A percentile compares a stretch with the other conserved stretches of the same genome.
Conservation (phyloP, 2,113 vertebrate species). For the Abramis brama region DNA sequence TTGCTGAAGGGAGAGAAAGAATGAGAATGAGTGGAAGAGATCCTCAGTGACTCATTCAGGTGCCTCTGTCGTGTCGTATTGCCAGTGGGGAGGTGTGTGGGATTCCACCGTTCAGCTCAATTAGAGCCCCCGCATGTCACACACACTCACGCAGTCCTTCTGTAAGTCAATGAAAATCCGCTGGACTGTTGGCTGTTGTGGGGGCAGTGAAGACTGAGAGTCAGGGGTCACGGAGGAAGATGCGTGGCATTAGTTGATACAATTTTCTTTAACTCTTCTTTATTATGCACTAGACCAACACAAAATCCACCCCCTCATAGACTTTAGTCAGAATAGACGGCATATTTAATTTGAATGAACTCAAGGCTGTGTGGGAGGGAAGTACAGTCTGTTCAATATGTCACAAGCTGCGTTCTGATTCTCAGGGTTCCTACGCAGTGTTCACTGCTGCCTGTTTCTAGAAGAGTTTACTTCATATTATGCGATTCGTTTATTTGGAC, state of each 20-base stretch:
- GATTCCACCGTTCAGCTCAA: slow-evolving; percentile 59
- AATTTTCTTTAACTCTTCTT: not conserved
- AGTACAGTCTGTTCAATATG: slow-evolving; percentile 26
- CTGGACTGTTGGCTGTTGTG: slow-evolving; percentile 25
- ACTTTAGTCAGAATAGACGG: slow-evolving; percentile 15
- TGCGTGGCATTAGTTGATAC: slow-evolving; percentile 17
- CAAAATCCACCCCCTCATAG: not conserved
- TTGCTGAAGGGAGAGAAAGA: slow-evolving; percentile 44
- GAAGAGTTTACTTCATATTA: not conserved
- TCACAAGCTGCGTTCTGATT: slow-evolving; percentile 16
- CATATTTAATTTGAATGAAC: slow-evolving; percentile 20
- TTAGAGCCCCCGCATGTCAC: slow-evolving; percentile 53
- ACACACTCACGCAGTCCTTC: slow-evolving; percentile 32
- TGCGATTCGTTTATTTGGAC: not conserved
- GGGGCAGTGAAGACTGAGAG: slow-evolving; percentile 5
- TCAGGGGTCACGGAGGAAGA: slow-evolving; percentile 21
- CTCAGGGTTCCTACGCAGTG: slow-evolving; percentile 2
- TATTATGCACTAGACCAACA: slow-evolving; percentile 8
- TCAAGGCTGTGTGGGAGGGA: slow-evolving; percentile 22
- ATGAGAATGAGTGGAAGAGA: slow-evolving; percentile 28
- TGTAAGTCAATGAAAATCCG: slow-evolving; percentile 34
- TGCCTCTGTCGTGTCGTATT: slow-evolving; percentile 53
- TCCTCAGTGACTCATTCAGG: slow-evolving; percentile 59
- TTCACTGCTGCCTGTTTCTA: not conserved
- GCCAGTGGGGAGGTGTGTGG: slow-evolving; percentile 57